These are phyloP conservation scores for Sphaeridia pumilis DNA, from an alignment of 2,888 invertebrate genomes.

Conservation along the genomic window DNA sequence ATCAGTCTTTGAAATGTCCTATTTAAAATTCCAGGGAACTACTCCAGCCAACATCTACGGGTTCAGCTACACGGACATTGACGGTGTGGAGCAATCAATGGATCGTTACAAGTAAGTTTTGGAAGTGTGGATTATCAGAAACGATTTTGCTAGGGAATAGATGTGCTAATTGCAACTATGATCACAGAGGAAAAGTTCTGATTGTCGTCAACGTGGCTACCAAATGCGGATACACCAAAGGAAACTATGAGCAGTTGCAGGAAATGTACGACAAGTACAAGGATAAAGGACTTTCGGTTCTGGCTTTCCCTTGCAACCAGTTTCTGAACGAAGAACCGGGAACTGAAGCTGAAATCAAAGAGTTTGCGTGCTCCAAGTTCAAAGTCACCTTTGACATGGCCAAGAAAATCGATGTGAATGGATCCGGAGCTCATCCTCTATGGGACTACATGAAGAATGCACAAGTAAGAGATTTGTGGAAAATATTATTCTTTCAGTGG, in stretches of 20 bases:
- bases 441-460: conserved; percentile 42
- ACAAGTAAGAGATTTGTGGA: no score
- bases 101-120: conserved; percentile 28
- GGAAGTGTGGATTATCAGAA: no score
- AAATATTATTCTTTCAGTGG: no score
- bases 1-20: no score
- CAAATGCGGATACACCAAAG: conserved; percentile 40
- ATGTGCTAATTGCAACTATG: no score
- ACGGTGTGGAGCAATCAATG: conserved; percentile 33
- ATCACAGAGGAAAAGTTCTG: conserved; percentile 52
- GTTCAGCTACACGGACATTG: conserved; percentile 30
- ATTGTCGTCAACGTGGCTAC: conserved; percentile 81
- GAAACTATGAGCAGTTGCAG: conserved; percentile 31
- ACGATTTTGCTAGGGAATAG: no score
- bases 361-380: conserved; percentile 43
- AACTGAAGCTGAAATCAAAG: conserved; percentile 54
- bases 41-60: conserved; percentile 33
- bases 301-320: conserved; percentile 32
- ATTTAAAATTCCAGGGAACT: no score
- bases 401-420: conserved; percentile 57
- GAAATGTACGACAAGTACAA: conserved; percentile 29
- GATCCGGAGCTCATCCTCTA: conserved; percentile 53
- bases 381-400: conserved; percentile 48
- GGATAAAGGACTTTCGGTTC: conserved; percentile 24
- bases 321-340: conserved; percentile 52